phyloP scores from a whole-genome alignment of 2,113 vertebrate species.

The Oncorhynchus keta region DNA sequence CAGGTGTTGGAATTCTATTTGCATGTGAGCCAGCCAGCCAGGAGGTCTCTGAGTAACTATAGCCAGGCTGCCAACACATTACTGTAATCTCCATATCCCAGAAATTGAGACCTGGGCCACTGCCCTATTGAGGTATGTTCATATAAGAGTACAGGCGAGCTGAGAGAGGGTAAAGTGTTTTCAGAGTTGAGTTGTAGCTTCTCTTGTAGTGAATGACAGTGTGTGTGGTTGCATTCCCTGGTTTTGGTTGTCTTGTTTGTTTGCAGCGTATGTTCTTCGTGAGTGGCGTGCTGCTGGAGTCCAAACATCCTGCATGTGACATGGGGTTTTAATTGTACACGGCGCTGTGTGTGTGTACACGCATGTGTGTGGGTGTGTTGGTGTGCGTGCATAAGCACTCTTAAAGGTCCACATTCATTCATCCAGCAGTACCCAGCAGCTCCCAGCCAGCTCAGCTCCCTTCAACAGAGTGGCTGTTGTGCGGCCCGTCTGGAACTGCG shows the following conservation, averaged over 20 bases:
- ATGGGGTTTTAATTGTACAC: slow-evolving; percentile 56
- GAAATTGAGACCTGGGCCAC: slow-evolving; percentile 44
- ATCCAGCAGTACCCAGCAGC: slow-evolving; percentile 50
- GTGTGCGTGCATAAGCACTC: slow-evolving; percentile 43
- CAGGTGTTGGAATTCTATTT: slow-evolving; percentile 46
- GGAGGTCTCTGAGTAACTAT: slow-evolving; percentile 41
- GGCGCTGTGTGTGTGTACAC: slow-evolving; percentile 21
- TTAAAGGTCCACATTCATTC: slow-evolving; percentile 74
- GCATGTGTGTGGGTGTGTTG: slow-evolving; percentile 28
- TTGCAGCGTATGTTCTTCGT: slow-evolving; percentile 45
- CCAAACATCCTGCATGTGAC: slow-evolving; percentile 54
- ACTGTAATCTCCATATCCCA: slow-evolving; percentile 39
- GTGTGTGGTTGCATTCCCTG: slow-evolving; percentile 30
- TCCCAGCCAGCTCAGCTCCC: slow-evolving; percentile 24
- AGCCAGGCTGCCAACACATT: slow-evolving; percentile 43
- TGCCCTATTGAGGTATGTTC: slow-evolving; percentile 46
- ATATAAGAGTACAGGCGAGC: slow-evolving; percentile 21
- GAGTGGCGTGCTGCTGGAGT: slow-evolving; percentile 43
- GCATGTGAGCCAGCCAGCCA: slow-evolving; percentile 17
- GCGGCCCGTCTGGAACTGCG: slow-evolving; percentile 52
- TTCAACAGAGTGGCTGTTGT: slow-evolving; percentile 72
- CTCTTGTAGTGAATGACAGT: not conserved
- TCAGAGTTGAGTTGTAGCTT: not conserved
- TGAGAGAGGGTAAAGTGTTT: slow-evolving; percentile 18
- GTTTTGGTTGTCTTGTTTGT: slow-evolving; percentile 47